Base-by-base conservation (phyloP, 2,797 vertebrate species). In the Scarus forsteni region DNA sequence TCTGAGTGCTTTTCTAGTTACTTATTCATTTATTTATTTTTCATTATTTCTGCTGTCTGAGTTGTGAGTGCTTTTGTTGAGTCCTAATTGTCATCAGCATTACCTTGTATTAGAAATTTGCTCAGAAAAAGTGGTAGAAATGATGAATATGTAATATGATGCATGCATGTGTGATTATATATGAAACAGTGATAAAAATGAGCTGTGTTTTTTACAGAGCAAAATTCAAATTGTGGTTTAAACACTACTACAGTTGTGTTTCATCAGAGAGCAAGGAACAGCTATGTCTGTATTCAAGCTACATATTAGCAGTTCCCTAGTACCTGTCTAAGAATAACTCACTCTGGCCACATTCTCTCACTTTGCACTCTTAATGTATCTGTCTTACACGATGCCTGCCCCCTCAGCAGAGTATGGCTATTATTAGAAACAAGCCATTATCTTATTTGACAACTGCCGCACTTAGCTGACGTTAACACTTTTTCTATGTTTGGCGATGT, bases 371-470 rank as follows among this genome's bases (percentile, higher is more conserved):
- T 66, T 57, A 57, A 56, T 49, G 48, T 38, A 42, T 16, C 27
- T 35, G 59, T 34, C 60, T 53, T 19, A 15, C 13, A 61, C 11
- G 27, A 45, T 7, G 34, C 44, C 44, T 75, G 34, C 52, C 34
- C 38, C 12, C 34, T 3, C 46, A 19, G 69, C n/a, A 57, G 46
- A 46, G 55, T 10, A 16, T 7, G 12, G 39, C n/a, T 64, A 43
- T 66, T 59, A 51, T 15, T 45, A 35, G 53, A 73, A 72, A 77
- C 27, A 70, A 54, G 19, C 14, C 43, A 68, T 71, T 70, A 75
- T 53, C 60, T 72, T 13, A 76, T 73, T 56, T 60, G n/a, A 50
- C 15, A 48, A n/a, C 6, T 5, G 6, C 18, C 63, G 16, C 60
- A 56, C 75, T 44, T 39, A 73, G 13, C 12, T 54, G 49, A 66